Conservation (phyloP, 2,797 vertebrate genomes). For the Cynopterus sphinx region DNA sequence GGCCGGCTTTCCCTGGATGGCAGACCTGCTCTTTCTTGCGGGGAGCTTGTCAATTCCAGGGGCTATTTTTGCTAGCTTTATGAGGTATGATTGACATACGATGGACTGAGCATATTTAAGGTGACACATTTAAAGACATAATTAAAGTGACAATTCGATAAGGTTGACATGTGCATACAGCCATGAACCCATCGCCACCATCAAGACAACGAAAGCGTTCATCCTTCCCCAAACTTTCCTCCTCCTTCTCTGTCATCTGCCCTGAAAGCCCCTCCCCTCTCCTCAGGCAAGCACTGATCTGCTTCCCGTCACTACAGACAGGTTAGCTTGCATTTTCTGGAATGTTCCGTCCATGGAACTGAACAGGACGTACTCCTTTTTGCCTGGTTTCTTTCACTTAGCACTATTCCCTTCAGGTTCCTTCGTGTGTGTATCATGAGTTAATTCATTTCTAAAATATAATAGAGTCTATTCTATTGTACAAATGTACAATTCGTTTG, state of each 20-base stretch:
- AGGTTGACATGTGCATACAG: constrained; percentile 10
- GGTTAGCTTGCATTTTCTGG: background rate
- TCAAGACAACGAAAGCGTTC: constrained; percentile 9
- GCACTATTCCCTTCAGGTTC: background rate
- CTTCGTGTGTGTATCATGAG: background rate
- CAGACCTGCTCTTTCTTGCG: background rate
- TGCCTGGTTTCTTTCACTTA: background rate
- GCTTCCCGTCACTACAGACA: background rate
- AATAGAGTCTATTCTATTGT: background rate
- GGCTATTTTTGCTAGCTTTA: background rate
- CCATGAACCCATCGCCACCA: background rate
- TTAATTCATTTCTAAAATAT: background rate
- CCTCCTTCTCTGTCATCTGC: background rate
- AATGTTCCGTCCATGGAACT: background rate
- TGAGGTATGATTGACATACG: constrained; percentile 32
- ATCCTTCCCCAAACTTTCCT: background rate
- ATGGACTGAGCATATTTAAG: background rate
- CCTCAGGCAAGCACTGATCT: background rate
- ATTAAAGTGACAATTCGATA: constrained; percentile 34
- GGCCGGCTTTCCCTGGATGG: background rate
- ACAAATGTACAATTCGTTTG: background rate
- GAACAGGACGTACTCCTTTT: background rate
- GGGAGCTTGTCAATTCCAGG: background rate
- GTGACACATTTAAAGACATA: constrained; percentile 26
- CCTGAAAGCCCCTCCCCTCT: background rate